Conservation (phyloP, 2,888 invertebrate genomes). For the Xestobium rufovillosum region DNA sequence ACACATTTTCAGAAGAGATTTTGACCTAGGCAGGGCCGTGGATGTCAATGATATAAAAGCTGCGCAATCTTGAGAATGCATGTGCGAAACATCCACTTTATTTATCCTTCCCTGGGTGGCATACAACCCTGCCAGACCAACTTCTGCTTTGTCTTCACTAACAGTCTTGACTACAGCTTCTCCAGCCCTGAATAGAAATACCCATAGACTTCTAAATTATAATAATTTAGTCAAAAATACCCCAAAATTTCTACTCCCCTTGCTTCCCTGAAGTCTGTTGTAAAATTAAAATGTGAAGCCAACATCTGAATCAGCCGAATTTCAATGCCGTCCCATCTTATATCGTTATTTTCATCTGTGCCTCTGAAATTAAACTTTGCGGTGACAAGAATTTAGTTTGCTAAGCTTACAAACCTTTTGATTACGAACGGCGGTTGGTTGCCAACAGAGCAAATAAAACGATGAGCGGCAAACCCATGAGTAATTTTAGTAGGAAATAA, state of each 20-base stretch:
- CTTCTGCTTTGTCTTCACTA: conserved; percentile 49
- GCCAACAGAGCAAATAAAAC: conserved; percentile 61
- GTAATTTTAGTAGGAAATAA: conserved; percentile 64
- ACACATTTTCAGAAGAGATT: conserved; percentile 3
- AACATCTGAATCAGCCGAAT: conserved; percentile 56
- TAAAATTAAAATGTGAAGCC: conserved; percentile 61
- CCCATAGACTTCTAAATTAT: no score
- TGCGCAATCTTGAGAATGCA: conserved; percentile 69
- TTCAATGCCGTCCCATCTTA: conserved; percentile 70
- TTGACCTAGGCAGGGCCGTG: conserved; percentile 66
- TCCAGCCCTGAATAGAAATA: conserved; percentile 45
- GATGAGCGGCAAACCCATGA: conserved; percentile 65
- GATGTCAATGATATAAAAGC: conserved; percentile 69
- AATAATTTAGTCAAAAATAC: conserved; percentile 42
- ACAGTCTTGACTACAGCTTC: conserved; percentile 56
- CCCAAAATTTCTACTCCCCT: conserved; percentile 40
- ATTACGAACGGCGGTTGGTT: conserved; percentile 70
- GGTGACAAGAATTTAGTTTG: no score
- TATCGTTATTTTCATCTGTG: conserved; percentile 43
- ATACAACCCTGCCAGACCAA: conserved; percentile 68
- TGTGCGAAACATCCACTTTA: conserved; percentile 53
- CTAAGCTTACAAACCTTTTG: conserved; percentile 46
- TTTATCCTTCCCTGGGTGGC: conserved; percentile 48
- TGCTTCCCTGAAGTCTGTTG: conserved; percentile 60
- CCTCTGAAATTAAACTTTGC: conserved; percentile 29